Percentiles rank a stretch among this genome's conserved stretches.
phyloP scores from a whole-genome alignment of 2,797 vertebrate genomes.

The Limosa lapponica region DNA sequence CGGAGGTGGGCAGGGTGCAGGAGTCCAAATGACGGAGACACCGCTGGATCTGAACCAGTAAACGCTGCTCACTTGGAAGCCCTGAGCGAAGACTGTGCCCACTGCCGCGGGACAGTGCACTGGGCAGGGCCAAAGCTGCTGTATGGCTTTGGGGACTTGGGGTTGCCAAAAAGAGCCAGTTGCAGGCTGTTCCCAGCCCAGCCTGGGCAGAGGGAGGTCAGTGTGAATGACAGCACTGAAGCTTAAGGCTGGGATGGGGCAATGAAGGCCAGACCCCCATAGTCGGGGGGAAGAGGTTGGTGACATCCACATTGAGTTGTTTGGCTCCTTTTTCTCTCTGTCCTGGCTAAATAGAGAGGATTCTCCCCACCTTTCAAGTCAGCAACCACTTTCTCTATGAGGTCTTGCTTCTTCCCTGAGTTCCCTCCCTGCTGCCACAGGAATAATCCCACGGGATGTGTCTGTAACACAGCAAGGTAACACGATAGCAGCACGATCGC shows the following conservation, averaged over 20 bases:
- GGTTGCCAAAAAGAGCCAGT: not conserved
- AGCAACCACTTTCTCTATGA: not conserved
- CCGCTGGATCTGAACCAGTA: not conserved
- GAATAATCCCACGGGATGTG: fast-evolving
- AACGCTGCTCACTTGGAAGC: not conserved
- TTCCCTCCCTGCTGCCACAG: not conserved
- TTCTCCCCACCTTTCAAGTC: not conserved
- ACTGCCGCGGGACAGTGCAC: not conserved
- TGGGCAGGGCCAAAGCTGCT: not conserved
- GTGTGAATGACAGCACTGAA: not conserved
- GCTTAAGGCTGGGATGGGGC: not conserved
- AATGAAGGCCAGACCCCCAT: not conserved
- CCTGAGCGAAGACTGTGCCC: fast-evolving
- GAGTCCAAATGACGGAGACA: not conserved
- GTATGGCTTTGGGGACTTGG: not conserved
- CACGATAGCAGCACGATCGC: fast-evolving
- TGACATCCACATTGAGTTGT: not conserved
- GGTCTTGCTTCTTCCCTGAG: not conserved
- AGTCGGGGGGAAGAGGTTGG: not conserved
- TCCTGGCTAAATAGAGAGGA: not conserved
- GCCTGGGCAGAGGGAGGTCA: not conserved
- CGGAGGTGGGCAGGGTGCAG: not conserved
- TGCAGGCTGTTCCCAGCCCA: not conserved
- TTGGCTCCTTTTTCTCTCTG: not conserved
- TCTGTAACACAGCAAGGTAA: not conserved